These are phyloP conservation scores for Saxidomus purpurata DNA, from an alignment of 1,140 invertebrate genomes.

Conservation along the genomic window DNA sequence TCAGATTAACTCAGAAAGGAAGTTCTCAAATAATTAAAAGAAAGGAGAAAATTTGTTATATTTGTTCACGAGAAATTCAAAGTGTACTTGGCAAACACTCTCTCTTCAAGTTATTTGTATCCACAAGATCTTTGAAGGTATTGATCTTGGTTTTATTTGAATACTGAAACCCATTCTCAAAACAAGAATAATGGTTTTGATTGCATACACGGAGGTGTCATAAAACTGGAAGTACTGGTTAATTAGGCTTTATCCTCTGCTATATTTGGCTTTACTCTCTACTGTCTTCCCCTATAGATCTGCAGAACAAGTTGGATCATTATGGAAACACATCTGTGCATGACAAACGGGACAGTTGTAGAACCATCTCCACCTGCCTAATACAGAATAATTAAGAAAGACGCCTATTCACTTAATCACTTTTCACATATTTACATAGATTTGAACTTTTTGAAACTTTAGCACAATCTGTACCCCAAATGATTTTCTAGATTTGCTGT, in stretches of 20 bases:
- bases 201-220: slow-evolving; percentile 36
- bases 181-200: not conserved
- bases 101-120: not conserved
- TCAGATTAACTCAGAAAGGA: not conserved
- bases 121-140: not conserved
- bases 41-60: slow-evolving; percentile 39
- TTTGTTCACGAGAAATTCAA: slow-evolving; percentile 37
- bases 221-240: slow-evolving; percentile 20
- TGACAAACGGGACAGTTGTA: too few species aligned
- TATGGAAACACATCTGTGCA: too few species aligned
- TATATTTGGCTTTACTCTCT: too few species aligned
- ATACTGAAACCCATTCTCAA: slow-evolving; percentile 27
- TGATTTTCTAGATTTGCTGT: too few species aligned
- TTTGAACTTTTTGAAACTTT: too few species aligned
- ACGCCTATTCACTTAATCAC: too few species aligned
- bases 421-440: too few species aligned
- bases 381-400: too few species aligned
- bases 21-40: slow-evolving; percentile 39
- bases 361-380: too few species aligned
- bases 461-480: too few species aligned
- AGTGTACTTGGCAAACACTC: slow-evolving; percentile 42
- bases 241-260: not conserved
- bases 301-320: too few species aligned
- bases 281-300: too few species aligned
- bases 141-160: slow-evolving; percentile 35